A percentile compares a stretch with the other conserved stretches of the same genome.
phyloP scores from a whole-genome alignment of 2,113 vertebrate genomes.

The Chitala chitala region DNA sequence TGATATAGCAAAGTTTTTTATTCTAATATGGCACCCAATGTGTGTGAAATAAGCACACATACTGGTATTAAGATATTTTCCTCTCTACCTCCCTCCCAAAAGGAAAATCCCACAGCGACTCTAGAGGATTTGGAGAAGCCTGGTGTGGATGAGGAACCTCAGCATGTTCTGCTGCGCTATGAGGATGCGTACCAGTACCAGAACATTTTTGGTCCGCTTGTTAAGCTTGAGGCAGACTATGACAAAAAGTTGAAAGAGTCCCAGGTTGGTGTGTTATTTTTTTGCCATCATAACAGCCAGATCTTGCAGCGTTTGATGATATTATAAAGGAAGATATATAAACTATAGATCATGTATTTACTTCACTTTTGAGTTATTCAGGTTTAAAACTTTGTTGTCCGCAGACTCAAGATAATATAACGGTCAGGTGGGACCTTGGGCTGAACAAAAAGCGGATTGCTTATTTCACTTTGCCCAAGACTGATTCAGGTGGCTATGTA shows the following conservation, averaged over 20 bases:
- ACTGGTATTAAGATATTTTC: not conserved
- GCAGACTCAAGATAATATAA: conserved; percentile 99
- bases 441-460: conserved; percentile 99
- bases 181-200: conserved; percentile 99
- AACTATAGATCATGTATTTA: no score
- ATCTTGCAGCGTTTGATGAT: not conserved
- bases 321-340: not conserved
- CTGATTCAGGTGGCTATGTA: conserved; percentile 87
- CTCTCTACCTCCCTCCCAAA: not conserved
- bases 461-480: conserved; percentile 98
- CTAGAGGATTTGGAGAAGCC: conserved; percentile 96
- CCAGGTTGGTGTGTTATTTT: conserved; percentile 70
- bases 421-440: conserved; percentile 97
- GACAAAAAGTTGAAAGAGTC: conserved; percentile 99
- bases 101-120: conserved; percentile 95
- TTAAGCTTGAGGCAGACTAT: conserved; percentile 96
- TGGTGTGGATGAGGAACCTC: conserved; percentile 92
- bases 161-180: conserved; percentile 91
- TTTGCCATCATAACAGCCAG: not conserved
- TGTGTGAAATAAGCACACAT: no score
- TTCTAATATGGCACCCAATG: no score
- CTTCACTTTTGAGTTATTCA: no score
- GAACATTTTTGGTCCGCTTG: conserved; percentile 95
- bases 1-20: no score
- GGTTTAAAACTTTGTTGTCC: conserved; percentile 19